Evolutionary conservation across 2,888 invertebrate species (phyloP).

Genomic region (Drosophila neutralis): DNA sequence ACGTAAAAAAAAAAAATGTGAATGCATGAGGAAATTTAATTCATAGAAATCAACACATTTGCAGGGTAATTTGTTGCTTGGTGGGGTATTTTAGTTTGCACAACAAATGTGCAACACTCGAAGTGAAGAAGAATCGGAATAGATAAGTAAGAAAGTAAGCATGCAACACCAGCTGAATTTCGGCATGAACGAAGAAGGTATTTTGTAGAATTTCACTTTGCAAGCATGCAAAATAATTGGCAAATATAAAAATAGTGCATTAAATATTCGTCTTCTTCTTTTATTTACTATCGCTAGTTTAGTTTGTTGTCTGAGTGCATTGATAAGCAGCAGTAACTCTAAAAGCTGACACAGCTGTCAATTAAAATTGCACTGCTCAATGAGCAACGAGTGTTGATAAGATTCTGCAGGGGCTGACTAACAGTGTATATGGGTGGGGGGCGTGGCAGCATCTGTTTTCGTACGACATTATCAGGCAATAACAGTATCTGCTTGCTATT

Average conservation of each 20-base stretch:
- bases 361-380: conserved; percentile 4
- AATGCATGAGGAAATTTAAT: conserved; percentile 20
- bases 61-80: no score
- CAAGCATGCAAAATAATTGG: background rate
- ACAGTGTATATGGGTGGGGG: background rate
- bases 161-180: background rate
- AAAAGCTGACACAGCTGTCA: conserved; percentile 19
- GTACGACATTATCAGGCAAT: conserved; percentile 10
- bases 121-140: background rate
- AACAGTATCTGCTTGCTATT: background rate
- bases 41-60: conserved; percentile 13
- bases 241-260: background rate
- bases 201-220: background rate
- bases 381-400: conserved; percentile 13
- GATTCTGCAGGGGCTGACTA: background rate
- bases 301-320: background rate
- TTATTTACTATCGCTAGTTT: background rate
- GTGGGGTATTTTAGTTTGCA: background rate
- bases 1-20: background rate
- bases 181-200: background rate
- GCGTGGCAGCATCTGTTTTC: conserved; percentile 24
- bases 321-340: conserved; percentile 8
- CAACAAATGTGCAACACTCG: background rate
- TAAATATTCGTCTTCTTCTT: background rate
- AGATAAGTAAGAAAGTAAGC: background rate